A percentile compares a stretch with the other conserved stretches of the same genome.
Conservation (phyloP, 2,888 invertebrate genomes). For the Drosophila algonquin region DNA sequence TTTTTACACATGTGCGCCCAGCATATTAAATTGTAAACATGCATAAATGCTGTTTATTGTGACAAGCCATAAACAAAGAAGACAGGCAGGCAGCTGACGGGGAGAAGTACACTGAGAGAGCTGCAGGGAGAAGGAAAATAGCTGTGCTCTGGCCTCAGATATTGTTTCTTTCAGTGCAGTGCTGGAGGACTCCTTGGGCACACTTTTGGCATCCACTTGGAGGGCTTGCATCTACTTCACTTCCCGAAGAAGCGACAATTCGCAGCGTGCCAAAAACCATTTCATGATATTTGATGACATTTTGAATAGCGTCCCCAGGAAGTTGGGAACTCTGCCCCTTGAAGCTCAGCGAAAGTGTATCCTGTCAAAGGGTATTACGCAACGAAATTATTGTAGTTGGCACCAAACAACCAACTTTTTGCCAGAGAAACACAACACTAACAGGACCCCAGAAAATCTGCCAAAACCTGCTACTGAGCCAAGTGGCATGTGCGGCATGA, state of each 20-base stretch:
- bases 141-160: background rate
- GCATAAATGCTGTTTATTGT: constrained; percentile 70
- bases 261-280: constrained; percentile 60
- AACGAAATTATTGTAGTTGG: constrained; percentile 66
- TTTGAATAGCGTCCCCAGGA: constrained; percentile 41
- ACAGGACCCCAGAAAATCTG: constrained; percentile 20
- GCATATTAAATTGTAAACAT: constrained; percentile 74
- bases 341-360: constrained; percentile 71
- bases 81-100: background rate
- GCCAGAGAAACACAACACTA: constrained; percentile 40
- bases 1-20: constrained; percentile 70
- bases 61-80: constrained; percentile 20
- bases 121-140: background rate
- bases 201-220: background rate
- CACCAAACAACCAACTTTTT: constrained; percentile 59
- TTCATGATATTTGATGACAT: constrained; percentile 66
- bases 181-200: constrained; percentile 15
- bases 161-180: constrained; percentile 19
- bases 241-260: constrained; percentile 1
- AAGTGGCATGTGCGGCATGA: constrained; percentile 53
- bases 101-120: constrained; percentile 1
- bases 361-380: constrained; percentile 72
- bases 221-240: background rate
- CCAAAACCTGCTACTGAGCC: constrained; percentile 65
- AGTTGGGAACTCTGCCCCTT: constrained; percentile 46